Base-by-base conservation (phyloP, 2,888 invertebrate species). In the Tuberolachnus salignus region DNA sequence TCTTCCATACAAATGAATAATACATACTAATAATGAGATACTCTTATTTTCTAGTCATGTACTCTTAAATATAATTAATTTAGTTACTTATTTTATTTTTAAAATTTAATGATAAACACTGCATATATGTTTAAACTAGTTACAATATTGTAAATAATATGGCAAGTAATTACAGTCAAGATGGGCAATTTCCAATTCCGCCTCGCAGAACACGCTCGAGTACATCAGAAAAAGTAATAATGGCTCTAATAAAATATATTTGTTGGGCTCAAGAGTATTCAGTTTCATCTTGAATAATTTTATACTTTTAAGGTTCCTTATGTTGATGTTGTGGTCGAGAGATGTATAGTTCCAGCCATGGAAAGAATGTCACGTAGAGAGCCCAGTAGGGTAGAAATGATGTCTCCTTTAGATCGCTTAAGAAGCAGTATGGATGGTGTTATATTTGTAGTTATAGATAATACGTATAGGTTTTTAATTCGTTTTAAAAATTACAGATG, bases 371-470 rank as follows among this genome's bases (percentile, higher is more conserved):
- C 75, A 34, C 59, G 75, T 19, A 66, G 57, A 10, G 75, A 78
- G 21, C 49, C 49, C 10, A 67, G 21, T 46, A 69, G 67, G 57
- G 67, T 11, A n/a, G 67, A 78, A 11, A 69, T 49, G 46, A 67
- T 67, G 19, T 78, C 75, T 34, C 75, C 75, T 67, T 67, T 78
- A 67, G 75, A 78, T n/a, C 75, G 75, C 16, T 42, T 78, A 21
- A 67, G 75, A 69, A 78, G 67, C 11, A 78, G 75, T 78, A 78
- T 34, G 66, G 26, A 34, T 67, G 16, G 1, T n/a, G 26, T 49
- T 26, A 34, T 4, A 34, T 4, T 34, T 4, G 34, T 46, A 59
- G 19, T 66, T 19, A n/a, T 57, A 42, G 11, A 23, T 42, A 16
- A 21, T 10, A 11, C 13, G 13, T 13, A 6, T 1, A 3, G 2